These are phyloP conservation scores for Desoria tigrina DNA, from an alignment of 2,888 invertebrate genomes.

Conservation along the genomic window DNA sequence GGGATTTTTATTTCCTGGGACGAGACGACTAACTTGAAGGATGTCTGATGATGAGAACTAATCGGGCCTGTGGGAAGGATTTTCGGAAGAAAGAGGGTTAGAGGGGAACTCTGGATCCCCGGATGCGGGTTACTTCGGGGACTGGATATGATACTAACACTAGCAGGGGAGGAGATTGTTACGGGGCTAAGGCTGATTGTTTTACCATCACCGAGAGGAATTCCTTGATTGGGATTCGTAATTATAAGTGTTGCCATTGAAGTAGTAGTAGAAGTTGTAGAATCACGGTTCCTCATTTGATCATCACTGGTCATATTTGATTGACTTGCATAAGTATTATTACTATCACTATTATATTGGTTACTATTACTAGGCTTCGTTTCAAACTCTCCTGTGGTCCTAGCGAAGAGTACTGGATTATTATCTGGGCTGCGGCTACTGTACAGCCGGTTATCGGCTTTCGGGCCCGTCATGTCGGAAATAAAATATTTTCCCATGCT, in stretches of 20 bases:
- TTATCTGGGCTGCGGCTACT: no score
- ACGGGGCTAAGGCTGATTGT: constrained; percentile 1
- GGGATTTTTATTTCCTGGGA: constrained; percentile 25
- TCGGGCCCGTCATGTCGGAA: no score
- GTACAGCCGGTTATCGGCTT: no score
- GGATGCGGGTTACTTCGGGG: constrained; percentile 9
- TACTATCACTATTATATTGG: no score
- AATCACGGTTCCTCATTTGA: constrained; percentile 35
- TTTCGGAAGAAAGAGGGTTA: constrained; percentile 18
- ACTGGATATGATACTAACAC: background rate
- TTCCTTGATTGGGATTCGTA: constrained; percentile 1
- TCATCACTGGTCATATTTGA: constrained; percentile 23
- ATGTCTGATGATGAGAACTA: constrained; percentile 13
- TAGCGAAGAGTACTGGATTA: no score
- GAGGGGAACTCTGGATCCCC: constrained; percentile 20
- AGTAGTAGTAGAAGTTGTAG: constrained; percentile 30
- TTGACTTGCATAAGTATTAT: constrained; percentile 5
- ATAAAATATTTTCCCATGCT: no score
- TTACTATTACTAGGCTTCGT: no score
- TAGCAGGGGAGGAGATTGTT: background rate
- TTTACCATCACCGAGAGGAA: background rate
- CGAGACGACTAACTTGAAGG: constrained; percentile 18
- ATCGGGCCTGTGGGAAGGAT: background rate
- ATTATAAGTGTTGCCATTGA: constrained; percentile 15
- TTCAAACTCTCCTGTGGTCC: no score